Conservation (phyloP, 2,113 vertebrate genomes). For the Podarcis raffonei region DNA sequence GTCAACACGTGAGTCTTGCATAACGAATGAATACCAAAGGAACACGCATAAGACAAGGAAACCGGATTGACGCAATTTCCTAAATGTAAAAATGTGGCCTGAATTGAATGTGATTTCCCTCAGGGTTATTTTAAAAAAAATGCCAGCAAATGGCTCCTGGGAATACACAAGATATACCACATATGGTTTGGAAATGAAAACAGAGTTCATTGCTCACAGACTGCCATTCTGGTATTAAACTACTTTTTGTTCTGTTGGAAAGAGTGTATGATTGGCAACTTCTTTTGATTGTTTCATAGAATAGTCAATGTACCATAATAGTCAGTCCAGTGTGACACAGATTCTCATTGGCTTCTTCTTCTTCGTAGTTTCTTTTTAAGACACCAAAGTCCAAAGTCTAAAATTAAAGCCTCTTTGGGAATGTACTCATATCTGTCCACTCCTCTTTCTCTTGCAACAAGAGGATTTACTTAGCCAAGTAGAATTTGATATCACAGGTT, state of each 20-base stretch:
- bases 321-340: not conserved
- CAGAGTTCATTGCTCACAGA: not conserved
- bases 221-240: not conserved
- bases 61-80: not conserved
- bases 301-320: not conserved
- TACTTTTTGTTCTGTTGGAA: not conserved
- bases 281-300: not conserved
- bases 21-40: conserved; percentile 34
- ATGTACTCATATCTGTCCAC: not conserved
- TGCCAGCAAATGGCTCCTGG: not conserved
- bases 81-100: conserved; percentile 26
- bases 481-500: not conserved
- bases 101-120: conserved; percentile 42
- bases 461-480: not conserved
- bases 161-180: conserved; percentile 5
- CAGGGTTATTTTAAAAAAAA: conserved; percentile 31
- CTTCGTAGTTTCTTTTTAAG: not conserved
- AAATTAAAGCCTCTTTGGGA: not conserved
- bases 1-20: conserved; percentile 22
- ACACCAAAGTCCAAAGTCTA: not conserved
- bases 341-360: not conserved
- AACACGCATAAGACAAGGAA: not conserved
- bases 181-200: not conserved
- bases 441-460: not conserved
- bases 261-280: not conserved